Conservation (phyloP, 2,797 vertebrate species). For the Artibeus lituratus region DNA sequence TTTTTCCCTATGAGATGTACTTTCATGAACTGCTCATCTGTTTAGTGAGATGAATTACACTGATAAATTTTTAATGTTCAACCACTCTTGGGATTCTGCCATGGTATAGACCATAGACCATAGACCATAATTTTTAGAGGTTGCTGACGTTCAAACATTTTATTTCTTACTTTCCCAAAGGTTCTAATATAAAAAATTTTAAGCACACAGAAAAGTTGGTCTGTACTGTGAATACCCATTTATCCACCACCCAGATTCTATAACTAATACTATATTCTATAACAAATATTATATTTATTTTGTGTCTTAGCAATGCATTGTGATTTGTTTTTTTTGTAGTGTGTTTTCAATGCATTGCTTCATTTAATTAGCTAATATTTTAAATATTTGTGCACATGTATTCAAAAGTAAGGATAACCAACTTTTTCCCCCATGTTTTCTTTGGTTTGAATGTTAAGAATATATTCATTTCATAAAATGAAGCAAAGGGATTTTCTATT, state of each 20-base stretch:
- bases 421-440: neutral
- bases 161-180: neutral
- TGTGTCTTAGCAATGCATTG: neutral
- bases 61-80: neutral
- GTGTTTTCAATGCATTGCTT: neutral
- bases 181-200: neutral
- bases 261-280: neutral
- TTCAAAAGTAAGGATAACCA: neutral
- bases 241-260: neutral
- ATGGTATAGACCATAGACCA: no score
- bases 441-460: neutral
- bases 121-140: constrained; percentile 5
- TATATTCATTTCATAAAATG: neutral
- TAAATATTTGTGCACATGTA: neutral
- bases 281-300: constrained; percentile 6
- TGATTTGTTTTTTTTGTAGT: no score
- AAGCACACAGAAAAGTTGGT: neutral
- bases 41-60: neutral
- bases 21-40: neutral
- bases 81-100: neutral
- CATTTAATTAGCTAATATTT: neutral
- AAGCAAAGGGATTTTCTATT: neutral
- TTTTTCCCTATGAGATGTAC: neutral
- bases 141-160: neutral
- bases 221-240: neutral